Base-by-base conservation (phyloP, 2,797 vertebrate genomes). In the Arrhamphus sclerolepis region DNA sequence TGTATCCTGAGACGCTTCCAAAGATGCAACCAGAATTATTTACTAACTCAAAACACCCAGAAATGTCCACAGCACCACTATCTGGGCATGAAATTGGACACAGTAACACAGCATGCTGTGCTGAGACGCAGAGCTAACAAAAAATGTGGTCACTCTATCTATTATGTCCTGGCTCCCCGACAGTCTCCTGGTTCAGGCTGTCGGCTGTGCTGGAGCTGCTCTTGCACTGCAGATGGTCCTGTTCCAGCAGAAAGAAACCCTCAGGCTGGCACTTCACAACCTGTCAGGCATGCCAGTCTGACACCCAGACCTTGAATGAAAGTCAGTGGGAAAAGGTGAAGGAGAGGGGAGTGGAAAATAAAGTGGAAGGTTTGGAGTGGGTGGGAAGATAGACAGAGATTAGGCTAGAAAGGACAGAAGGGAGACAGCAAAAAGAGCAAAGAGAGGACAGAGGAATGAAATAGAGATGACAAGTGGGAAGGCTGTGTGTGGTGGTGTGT, bases 221-320 rank as follows among this genome's bases (percentile, higher is more conserved):
- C 56, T 60, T 2, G 6, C 41, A 19, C 54, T 60, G 69, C 82
- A 81, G 72, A 83, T 66, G 73, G 68, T 66, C 46, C n/a, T 49
- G 57, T 78, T 81, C 57, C 72, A 65, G 72, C 62, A 53, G 63
- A 61, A 60, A 53, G 66, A 54, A 52, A 5, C 41, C 77, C 63
- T 72, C 60, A 38, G 81, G 60, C 58, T 62, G 67, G 18, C 51
- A 71, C 62, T 84, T 81, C 66, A 67, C 73, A 79, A 73, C 70
- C 75, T 66, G 72, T 78, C 80, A 82, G 66, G 77, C 71, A 58
- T 64, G 70, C 64, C 80, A 62, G 47, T 21, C 77, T 62, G 62
- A 71, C 70, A 79, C 70, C 72, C 21, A 3, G 51, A 46, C 38
- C 48, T 13, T 29, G 49, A 55, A 51, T 53, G 46, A 68, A 70